Evolutionary conservation across 1,140 invertebrate species (phyloP).

Genomic region (Drosophila virilis): DNA sequence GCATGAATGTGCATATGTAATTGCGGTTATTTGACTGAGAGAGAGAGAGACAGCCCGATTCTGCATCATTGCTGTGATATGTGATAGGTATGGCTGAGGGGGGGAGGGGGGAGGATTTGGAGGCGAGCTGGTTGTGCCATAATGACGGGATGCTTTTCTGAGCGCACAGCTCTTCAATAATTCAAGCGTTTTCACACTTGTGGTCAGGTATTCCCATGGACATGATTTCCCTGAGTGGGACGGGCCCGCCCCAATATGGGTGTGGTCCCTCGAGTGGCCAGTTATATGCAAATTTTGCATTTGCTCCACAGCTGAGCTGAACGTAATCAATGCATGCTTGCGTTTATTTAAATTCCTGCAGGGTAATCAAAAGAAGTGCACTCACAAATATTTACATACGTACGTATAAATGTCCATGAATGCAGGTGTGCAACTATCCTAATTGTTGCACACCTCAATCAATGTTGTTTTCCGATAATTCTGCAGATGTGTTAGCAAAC

Average conservation of each 20-base stretch:
- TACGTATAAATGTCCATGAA: background rate
- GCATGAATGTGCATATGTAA: conserved; percentile 80
- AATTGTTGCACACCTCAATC: background rate
- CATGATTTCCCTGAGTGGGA: conserved; percentile 25
- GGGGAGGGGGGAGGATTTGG: background rate
- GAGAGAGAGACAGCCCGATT: conserved; percentile 6
- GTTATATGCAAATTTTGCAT: conserved; percentile 26
- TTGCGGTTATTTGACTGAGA: conserved; percentile 63
- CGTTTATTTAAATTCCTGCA: conserved; percentile 32
- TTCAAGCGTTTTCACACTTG: conserved; percentile 79
- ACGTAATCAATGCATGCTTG: conserved; percentile 26
- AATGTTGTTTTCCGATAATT: background rate
- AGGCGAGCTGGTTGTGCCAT: background rate
- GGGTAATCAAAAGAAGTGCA: conserved; percentile 11
- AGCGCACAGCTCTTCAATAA: conserved; percentile 61
- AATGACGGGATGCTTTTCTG: conserved; percentile 36
- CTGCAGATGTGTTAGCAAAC: too few relatives aligned
- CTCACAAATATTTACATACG: conserved; percentile 11
- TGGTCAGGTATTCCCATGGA: conserved; percentile 59
- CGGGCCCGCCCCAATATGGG: background rate
- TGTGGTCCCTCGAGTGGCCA: background rate
- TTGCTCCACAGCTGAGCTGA: conserved; percentile 1
- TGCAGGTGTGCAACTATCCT: conserved; percentile 9
- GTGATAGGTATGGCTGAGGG: background rate
- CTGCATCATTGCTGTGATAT: conserved; percentile 2